A percentile compares a stretch with the other conserved stretches of the same genome.
Conservation (phyloP, 2,797 vertebrate species). For the Clarias fuscus region DNA sequence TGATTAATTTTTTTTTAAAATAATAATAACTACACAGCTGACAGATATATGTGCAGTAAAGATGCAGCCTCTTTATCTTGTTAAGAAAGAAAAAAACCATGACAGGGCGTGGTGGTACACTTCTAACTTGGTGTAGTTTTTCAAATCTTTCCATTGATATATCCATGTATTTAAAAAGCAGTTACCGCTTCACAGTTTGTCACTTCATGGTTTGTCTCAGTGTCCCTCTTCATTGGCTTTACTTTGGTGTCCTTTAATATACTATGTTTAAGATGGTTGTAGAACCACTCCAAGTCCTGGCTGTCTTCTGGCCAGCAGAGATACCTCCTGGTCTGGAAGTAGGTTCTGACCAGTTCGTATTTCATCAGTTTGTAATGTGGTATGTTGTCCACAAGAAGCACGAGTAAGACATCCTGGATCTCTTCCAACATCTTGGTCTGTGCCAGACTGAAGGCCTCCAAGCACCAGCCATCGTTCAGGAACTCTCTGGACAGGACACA, state of each 20-base stretch:
- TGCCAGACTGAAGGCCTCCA: slow-evolving; percentile 86
- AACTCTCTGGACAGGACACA: slow-evolving; percentile 87
- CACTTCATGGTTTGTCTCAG: background rate
- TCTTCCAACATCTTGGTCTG: slow-evolving; percentile 79
- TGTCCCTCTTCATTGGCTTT: slow-evolving; percentile 44
- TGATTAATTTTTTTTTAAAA: background rate
- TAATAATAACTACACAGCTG: background rate
- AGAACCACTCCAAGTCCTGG: slow-evolving; percentile 88
- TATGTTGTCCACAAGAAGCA: slow-evolving; percentile 85
- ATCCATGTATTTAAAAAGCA: slow-evolving; percentile 24
- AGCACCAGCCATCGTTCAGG: slow-evolving; percentile 88
- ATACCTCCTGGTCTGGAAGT: slow-evolving; percentile 77
- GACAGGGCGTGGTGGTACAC: background rate
- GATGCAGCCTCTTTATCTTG: too few species aligned
- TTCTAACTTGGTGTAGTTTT: too few species aligned
- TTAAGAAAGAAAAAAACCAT: too few species aligned
- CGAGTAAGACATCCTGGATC: slow-evolving; percentile 74
- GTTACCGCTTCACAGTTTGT: slow-evolving; percentile 20
- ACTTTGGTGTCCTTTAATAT: slow-evolving; percentile 74
- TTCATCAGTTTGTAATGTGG: slow-evolving; percentile 80
- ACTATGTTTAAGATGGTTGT: slow-evolving; percentile 72
- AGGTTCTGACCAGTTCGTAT: slow-evolving; percentile 72
- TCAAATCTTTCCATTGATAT: background rate
- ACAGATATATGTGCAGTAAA: background rate
- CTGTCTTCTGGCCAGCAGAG: slow-evolving; percentile 86